Conservation (phyloP, 64 coral and sea anemone genomes). For the Catalaphyllia jardinei region DNA sequence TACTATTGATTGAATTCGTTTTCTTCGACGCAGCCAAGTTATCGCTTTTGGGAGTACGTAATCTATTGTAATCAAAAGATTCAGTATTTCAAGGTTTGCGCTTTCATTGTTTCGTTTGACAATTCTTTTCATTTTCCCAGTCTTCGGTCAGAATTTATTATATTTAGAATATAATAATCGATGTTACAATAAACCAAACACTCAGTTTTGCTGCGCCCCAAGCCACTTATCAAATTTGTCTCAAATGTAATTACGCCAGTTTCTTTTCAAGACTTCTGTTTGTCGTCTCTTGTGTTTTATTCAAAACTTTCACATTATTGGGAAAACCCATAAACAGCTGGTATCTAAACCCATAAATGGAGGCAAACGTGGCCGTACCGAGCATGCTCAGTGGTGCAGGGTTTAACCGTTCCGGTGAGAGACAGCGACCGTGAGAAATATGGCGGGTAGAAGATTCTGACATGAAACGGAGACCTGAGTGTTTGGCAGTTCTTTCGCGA, state of each 20-base stretch:
- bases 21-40: no score
- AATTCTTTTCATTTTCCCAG: background rate
- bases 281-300: slow-evolving; percentile 31
- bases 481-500: slow-evolving; percentile 21
- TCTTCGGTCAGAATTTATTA: background rate
- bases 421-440: slow-evolving; percentile 20
- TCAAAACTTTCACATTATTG: slow-evolving; percentile 27
- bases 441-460: slow-evolving; percentile 44
- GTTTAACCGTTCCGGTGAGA: slow-evolving; percentile 16
- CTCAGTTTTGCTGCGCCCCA: background rate
- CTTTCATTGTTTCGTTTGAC: background rate
- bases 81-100: background rate
- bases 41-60: background rate
- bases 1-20: no score
- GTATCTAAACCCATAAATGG: slow-evolving; percentile 41
- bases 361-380: background rate
- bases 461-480: slow-evolving; percentile 23
- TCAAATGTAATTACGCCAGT: slow-evolving; percentile 15
- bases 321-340: slow-evolving; percentile 45
- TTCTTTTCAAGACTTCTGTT: background rate
- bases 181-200: background rate
- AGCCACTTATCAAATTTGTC: background rate
- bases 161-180: background rate
- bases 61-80: background rate
- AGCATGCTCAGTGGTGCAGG: slow-evolving; percentile 37